A percentile compares a stretch with the other conserved stretches of the same genome.
phyloP scores from a whole-genome alignment of 2,888 invertebrate species.

The Eupithecia inturbata region DNA sequence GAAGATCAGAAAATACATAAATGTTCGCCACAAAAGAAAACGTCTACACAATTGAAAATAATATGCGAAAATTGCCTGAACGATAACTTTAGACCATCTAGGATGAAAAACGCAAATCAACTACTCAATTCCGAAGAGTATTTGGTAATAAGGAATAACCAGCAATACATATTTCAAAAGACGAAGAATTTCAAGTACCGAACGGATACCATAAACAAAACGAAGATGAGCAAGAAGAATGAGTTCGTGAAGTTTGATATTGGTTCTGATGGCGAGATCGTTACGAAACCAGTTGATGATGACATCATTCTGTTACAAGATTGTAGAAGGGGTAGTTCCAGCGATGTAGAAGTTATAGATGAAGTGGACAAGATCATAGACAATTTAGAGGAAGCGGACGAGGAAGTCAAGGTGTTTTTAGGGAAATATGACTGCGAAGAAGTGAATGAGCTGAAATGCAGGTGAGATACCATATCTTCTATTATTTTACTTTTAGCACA shows the following conservation, averaged over 20 bases:
- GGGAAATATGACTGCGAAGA: slow-evolving; percentile 68
- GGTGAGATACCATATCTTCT: slow-evolving; percentile 50
- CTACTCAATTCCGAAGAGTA: slow-evolving; percentile 71
- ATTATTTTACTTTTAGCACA: not conserved
- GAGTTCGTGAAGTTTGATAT: slow-evolving; percentile 76
- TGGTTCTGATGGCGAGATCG: slow-evolving; percentile 74
- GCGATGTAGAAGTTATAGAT: slow-evolving; percentile 74
- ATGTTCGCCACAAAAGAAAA: slow-evolving; percentile 69
- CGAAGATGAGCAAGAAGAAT: slow-evolving; percentile 49
- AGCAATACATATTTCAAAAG: slow-evolving; percentile 77
- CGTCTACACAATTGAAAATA: slow-evolving; percentile 69
- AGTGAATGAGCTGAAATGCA: slow-evolving; percentile 69
- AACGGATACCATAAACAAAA: slow-evolving; percentile 48
- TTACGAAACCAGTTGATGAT: slow-evolving; percentile 65
- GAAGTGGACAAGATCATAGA: slow-evolving; percentile 72
- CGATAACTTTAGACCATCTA: slow-evolving; percentile 67
- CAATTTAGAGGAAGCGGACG: slow-evolving; percentile 76
- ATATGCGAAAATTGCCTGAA: slow-evolving; percentile 71
- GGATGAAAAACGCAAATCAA: slow-evolving; percentile 70
- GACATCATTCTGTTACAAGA: slow-evolving; percentile 62
- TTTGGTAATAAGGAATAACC: slow-evolving; percentile 76
- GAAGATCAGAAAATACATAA: slow-evolving; percentile 75
- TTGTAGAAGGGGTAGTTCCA: slow-evolving; percentile 63
- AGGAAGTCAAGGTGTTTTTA: slow-evolving; percentile 74
- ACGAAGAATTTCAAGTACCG: slow-evolving; percentile 55